Conservation (phyloP, 1,140 invertebrate genomes). For the Drosophila oshimai region DNA sequence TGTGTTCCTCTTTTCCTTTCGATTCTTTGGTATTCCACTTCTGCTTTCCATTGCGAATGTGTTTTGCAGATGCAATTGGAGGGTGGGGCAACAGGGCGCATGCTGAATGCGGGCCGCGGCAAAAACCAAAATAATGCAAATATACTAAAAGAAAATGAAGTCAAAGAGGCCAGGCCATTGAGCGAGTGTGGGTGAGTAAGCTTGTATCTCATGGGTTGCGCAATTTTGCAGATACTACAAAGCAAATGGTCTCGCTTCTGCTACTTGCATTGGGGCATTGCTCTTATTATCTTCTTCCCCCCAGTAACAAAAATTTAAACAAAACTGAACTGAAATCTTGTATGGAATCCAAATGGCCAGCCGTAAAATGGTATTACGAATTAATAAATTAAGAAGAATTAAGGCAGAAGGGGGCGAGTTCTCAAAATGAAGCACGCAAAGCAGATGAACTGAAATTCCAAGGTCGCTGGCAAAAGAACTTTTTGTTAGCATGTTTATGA, state of each 20-base stretch:
- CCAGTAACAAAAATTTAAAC: neutral
- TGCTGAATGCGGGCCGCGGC: slow-evolving; percentile 10
- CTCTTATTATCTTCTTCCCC: neutral
- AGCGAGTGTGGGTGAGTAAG: neutral
- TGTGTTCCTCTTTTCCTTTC: slow-evolving; percentile 21
- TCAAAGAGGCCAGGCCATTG: slow-evolving; percentile 25
- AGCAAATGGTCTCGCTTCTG: slow-evolving; percentile 13
- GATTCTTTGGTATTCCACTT: slow-evolving; percentile 39
- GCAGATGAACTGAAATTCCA: slow-evolving; percentile 56
- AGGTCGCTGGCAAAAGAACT: slow-evolving; percentile 63
- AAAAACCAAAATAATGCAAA: slow-evolving; percentile 39
- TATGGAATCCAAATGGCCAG: slow-evolving; percentile 35
- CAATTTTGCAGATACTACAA: slow-evolving; percentile 32
- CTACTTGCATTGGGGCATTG: slow-evolving; percentile 21
- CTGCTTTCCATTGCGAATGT: slow-evolving; percentile 65
- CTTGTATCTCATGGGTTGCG: slow-evolving; percentile 25
- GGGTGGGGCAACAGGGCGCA: slow-evolving; percentile 7
- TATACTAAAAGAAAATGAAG: slow-evolving; percentile 11
- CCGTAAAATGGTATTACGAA: slow-evolving; percentile 55
- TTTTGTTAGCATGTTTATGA: slow-evolving; percentile 62
- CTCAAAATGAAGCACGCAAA: slow-evolving; percentile 24
- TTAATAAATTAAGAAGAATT: slow-evolving; percentile 61
- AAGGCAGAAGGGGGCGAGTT: slow-evolving; percentile 3
- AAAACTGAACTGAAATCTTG: slow-evolving; percentile 23
- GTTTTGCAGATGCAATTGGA: slow-evolving; percentile 46